Conservation (phyloP, 2,113 vertebrate genomes). For the Formicarius rufipectus region DNA sequence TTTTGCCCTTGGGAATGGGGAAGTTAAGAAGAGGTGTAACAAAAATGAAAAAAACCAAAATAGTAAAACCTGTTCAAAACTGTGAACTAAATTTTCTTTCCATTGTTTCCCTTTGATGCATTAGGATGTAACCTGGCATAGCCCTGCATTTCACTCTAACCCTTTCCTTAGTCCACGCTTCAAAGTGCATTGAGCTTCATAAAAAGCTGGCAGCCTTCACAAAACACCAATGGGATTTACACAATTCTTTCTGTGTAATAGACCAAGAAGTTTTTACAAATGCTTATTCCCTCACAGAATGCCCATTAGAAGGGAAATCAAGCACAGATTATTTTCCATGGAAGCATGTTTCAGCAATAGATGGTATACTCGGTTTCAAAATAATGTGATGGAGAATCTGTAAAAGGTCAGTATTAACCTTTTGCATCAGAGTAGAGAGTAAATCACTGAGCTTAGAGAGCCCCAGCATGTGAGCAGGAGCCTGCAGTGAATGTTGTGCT, state of each 20-base stretch:
- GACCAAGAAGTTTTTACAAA: background rate
- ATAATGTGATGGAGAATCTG: background rate
- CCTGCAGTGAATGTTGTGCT: background rate
- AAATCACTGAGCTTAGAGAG: fast-evolving
- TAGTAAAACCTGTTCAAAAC: background rate
- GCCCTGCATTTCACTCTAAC: background rate
- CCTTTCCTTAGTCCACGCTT: background rate
- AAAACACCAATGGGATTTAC: background rate
- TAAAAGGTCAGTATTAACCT: background rate
- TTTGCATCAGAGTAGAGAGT: background rate
- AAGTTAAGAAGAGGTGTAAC: background rate
- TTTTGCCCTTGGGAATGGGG: background rate
- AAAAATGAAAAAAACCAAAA: background rate
- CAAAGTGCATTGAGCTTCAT: background rate
- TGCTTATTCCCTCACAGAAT: background rate
- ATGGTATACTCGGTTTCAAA: background rate
- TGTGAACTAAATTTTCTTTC: background rate
- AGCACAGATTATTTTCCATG: background rate
- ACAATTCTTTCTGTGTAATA: background rate
- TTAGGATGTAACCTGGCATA: background rate
- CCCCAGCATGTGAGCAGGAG: background rate
- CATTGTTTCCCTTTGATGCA: background rate
- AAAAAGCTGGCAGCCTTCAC: background rate
- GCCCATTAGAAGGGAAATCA: background rate
- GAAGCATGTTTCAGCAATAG: background rate